Base-by-base conservation (phyloP, 2,888 invertebrate species). In the Panorpa germanica region DNA sequence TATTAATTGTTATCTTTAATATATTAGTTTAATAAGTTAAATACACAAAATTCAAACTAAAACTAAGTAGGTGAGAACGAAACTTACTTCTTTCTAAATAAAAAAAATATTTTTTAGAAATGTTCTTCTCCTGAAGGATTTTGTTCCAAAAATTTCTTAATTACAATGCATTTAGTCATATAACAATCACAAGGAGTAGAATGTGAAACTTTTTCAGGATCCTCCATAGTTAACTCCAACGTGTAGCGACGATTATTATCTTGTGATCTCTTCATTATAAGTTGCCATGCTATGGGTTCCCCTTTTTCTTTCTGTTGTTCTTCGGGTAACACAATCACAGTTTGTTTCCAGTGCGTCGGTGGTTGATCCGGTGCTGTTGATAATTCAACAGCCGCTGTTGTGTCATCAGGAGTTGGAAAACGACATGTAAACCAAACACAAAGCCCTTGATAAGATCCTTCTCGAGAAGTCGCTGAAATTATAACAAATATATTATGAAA, bases 331-430 rank as follows among this genome's bases (percentile, higher is more conserved):
- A 85, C 65, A 38, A 91, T 70, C 1, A 88, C 65, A 1, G 88
- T 88, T 52, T 93, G 93, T 47, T 90, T 86, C 93, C 93, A 93
- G 59, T 93, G 93, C 0, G 93, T 93, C 13, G 69, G 59, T 0
- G 65, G 60, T 2, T 61, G 55, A 21, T 63, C 56, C 3, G 91
- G 90, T 2, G 81, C 73, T 2, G 91, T 91, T 29, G 77, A 74
- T 43, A 91, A 72, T 4, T 59, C 53, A 5, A 82, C 61, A 9
- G 62, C 53, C 39, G 66, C 62, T 2, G 67, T 65, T 31, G 77
- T 53, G 44, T 78, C 75, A 53, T 35, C 21, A 28, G 17, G 12
- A 3, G 30, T 21, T 4, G 78, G 76, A 49, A 86, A 85, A 27
- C 57, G 55, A 38, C 77, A 76, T 8, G 70, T 68, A 49, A 85